Conservation (phyloP, 2,888 invertebrate genomes). For the Spodoptera picta region DNA sequence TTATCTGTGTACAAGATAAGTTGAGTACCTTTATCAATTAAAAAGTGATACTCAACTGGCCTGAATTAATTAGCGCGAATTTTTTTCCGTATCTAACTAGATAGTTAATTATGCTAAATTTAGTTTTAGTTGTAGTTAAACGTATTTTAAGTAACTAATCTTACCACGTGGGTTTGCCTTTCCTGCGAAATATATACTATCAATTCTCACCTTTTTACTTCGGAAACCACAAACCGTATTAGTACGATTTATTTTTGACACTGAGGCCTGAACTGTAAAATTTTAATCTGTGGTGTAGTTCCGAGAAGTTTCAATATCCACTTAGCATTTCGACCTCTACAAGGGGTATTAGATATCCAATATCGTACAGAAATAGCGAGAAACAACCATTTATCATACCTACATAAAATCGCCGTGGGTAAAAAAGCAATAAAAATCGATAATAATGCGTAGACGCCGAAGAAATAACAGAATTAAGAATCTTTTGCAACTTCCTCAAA, state of each 20-base stretch:
- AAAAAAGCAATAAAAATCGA: conserved; percentile 50
- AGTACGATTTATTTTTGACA: too few relatives aligned
- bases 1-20: conserved; percentile 25
- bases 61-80: not conserved
- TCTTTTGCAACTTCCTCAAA: conserved; percentile 48
- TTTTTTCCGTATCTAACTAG: conserved; percentile 2
- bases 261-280: not conserved
- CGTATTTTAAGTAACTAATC: too few relatives aligned
- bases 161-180: too few relatives aligned
- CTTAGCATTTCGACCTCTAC: conserved; percentile 17
- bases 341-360: conserved; percentile 21
- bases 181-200: too few relatives aligned
- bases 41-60: conserved; percentile 5
- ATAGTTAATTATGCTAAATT: not conserved
- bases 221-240: too few relatives aligned
- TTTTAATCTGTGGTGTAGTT: conserved; percentile 13
- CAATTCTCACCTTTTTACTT: too few relatives aligned
- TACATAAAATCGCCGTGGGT: conserved; percentile 34
- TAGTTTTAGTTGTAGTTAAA: too few relatives aligned
- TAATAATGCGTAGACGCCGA: conserved; percentile 34
- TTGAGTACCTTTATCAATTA: conserved; percentile 4
- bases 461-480: conserved; percentile 39
- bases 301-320: conserved; percentile 31
- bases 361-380: conserved; percentile 20
- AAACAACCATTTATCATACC: conserved; percentile 14